Percentiles rank a stretch among this genome's conserved stretches.
phyloP scores from a whole-genome alignment of 1,140 invertebrate genomes.

The Lordiphosa stackelbergi region DNA sequence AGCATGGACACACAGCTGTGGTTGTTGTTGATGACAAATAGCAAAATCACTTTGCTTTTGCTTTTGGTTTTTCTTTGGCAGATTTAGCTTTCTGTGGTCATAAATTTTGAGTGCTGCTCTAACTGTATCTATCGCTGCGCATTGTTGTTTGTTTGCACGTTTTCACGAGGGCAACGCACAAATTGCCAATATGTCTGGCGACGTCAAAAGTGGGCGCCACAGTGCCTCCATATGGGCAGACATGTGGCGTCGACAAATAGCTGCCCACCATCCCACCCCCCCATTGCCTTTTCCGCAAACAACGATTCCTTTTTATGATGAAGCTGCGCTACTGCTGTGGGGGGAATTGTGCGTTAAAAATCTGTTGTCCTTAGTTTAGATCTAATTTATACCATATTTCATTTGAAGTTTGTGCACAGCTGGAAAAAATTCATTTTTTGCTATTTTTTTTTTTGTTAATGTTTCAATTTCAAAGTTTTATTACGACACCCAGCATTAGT shows the following conservation, averaged over 20 bases:
- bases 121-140: neutral
- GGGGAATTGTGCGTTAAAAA: neutral
- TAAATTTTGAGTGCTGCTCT: constrained; percentile 1
- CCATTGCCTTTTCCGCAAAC: constrained; percentile 1
- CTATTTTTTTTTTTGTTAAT: constrained; percentile 10
- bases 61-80: neutral
- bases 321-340: constrained; percentile 8
- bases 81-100: constrained; percentile 3
- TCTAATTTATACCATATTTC: constrained; percentile 22
- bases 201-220: constrained; percentile 15
- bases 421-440: constrained; percentile 1
- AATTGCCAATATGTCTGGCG: constrained; percentile 55
- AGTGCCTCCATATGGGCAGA: constrained; percentile 2
- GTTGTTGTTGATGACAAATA: constrained; percentile 1
- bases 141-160: constrained; percentile 8
- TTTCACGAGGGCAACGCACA: constrained; percentile 19
- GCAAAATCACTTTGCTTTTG: constrained; percentile 5
- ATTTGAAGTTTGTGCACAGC: constrained; percentile 22
- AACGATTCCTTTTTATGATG: constrained; percentile 28
- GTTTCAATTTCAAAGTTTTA: constrained; percentile 29
- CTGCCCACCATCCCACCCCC: constrained; percentile 8
- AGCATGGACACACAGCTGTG: neutral
- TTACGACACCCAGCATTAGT: constrained; percentile 1
- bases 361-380: constrained; percentile 18
- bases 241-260: constrained; percentile 34